A percentile compares a stretch with the other conserved stretches of the same genome.
These are phyloP conservation scores for Cheiracanthium punctorium DNA, from an alignment of 2,888 invertebrate genomes.

Conservation along the genomic window DNA sequence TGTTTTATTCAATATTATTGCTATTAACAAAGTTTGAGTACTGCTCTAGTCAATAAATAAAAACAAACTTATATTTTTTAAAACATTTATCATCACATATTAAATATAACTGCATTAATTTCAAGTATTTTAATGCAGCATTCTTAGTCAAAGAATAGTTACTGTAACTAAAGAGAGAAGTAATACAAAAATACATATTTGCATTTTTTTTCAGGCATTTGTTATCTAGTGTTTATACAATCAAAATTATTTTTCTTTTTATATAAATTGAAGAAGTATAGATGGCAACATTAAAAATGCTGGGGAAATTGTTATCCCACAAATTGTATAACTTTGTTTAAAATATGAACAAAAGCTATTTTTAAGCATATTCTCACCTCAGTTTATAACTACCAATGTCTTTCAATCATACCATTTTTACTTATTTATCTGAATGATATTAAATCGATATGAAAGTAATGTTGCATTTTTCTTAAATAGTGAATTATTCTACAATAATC, in stretches of 20 bases:
- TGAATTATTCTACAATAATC: background rate
- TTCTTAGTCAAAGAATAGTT: background rate
- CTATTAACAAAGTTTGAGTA: background rate
- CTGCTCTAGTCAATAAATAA: background rate
- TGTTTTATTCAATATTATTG: background rate
- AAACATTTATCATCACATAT: too few species aligned
- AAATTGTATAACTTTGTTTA: background rate
- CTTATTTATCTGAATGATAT: background rate
- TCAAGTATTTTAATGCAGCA: conserved; percentile 6
- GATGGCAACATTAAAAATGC: background rate
- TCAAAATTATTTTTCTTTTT: conserved; percentile 4
- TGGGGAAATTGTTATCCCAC: background rate
- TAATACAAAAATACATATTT: background rate
- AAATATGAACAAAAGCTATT: background rate
- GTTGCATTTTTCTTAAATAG: background rate
- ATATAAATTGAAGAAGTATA: background rate
- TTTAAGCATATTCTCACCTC: background rate
- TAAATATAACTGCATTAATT: background rate
- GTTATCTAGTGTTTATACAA: background rate
- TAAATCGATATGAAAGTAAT: background rate
- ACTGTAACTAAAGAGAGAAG: background rate
- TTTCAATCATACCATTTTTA: conserved; percentile 9
- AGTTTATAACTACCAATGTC: conserved; percentile 9
- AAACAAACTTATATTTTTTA: background rate
- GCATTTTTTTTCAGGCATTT: background rate